A percentile compares a stretch with the other conserved stretches of the same genome.
These are phyloP conservation scores for Grus americana DNA, from an alignment of 2,113 vertebrate genomes.

Conservation along the genomic window DNA sequence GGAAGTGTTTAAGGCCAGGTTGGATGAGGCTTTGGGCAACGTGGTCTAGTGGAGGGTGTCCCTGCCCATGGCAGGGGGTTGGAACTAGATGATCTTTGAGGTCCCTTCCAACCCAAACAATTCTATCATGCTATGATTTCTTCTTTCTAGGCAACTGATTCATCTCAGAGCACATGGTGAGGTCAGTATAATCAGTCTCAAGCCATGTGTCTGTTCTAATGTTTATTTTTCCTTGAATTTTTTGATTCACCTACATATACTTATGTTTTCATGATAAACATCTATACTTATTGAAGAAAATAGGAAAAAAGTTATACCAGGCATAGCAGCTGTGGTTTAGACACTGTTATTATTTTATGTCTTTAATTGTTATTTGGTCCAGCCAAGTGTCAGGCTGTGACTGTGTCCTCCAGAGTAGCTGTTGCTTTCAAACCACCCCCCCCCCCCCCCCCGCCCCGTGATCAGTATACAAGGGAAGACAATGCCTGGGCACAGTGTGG, in stretches of 20 bases:
- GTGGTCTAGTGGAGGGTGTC: too few species aligned
- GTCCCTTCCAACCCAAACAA: too few species aligned
- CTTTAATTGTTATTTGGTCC: background rate
- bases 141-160: background rate
- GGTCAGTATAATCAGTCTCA: background rate
- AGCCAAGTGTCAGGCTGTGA: background rate
- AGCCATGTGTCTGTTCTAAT: background rate
- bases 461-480: background rate
- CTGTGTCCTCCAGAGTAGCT: background rate
- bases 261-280: background rate
- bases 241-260: background rate
- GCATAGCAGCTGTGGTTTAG: background rate
- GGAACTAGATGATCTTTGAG: too few species aligned
- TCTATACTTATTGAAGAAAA: background rate
- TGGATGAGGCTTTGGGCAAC: too few species aligned
- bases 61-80: too few species aligned
- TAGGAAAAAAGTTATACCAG: background rate
- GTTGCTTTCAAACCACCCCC: background rate
- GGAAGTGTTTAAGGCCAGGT: too few species aligned
- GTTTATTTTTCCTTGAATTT: background rate
- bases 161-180: background rate
- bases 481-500: accelerated
- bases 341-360: background rate
- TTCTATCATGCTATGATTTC: background rate
- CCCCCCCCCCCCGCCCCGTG: too few species aligned